Evolutionary conservation across 2,888 invertebrate genomes (phyloP).

Genomic region (Megalurothrips usitatus): DNA sequence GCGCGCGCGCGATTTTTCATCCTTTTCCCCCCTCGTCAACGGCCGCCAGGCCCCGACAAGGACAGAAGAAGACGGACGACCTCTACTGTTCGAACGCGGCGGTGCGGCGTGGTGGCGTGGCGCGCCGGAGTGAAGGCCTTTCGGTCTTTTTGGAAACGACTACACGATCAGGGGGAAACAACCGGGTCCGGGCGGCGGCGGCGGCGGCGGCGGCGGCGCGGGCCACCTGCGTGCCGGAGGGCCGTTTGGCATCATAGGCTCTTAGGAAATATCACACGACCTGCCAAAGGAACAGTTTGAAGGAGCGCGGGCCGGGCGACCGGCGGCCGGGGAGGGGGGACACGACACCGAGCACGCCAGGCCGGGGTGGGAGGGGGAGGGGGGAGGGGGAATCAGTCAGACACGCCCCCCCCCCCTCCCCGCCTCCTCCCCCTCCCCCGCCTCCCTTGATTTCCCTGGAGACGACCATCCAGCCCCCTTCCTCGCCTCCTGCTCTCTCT

Average conservation of each 20-base stretch:
- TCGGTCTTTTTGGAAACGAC: constrained; percentile 5
- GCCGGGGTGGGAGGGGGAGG: background rate
- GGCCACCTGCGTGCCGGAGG: background rate
- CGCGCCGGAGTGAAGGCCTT: too few species aligned
- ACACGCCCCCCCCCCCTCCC: background rate
- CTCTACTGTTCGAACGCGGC: too few species aligned
- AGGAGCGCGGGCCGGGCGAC: background rate
- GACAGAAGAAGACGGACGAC: too few species aligned
- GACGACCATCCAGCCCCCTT: background rate
- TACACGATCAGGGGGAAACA: background rate
- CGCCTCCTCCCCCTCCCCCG: background rate
- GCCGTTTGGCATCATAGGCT: constrained; percentile 12
- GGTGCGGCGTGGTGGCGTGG: too few species aligned
- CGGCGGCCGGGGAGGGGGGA: background rate
- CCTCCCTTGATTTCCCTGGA: constrained; percentile 9
- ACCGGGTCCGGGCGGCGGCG: background rate
- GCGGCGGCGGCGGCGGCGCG: background rate
- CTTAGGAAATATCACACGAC: constrained; percentile 24
- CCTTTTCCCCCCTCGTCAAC: too few species aligned
- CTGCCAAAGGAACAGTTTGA: constrained; percentile 22
- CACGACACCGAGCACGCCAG: background rate
- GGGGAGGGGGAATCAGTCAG: too few species aligned
- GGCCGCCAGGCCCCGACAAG: too few species aligned
- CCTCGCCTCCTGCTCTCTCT: background rate
- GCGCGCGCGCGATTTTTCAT: too few species aligned